Evolutionary conservation across 2,797 vertebrate genomes (phyloP), one percentile per base, ranked within the genome.

Genomic region (Anableps anableps): DNA sequence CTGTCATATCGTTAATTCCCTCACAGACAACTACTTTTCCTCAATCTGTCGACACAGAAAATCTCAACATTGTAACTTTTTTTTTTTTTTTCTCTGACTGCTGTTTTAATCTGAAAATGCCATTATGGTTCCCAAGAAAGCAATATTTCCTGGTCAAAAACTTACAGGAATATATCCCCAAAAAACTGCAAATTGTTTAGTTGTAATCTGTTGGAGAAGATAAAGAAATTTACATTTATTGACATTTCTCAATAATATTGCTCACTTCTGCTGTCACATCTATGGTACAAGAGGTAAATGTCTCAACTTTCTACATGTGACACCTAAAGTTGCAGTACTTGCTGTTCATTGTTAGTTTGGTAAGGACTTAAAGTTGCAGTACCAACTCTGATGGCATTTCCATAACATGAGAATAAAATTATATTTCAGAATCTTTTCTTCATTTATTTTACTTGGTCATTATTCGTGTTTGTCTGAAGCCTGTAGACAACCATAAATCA

Each of bases 401-500:
- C 23, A 45, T 41, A 71, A 45, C n/a, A 71, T 45, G 41, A 8
- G 26, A 43, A n/a, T 19, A 23, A 36, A 36, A 2, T 41, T 68
- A 68, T 41, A 26, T 68, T 68, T 41, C 10, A 5, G 21, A 68
- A 41, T 41, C 1, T 38, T 38, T 66, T 66, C 19, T 10, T 2
- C 36, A 38, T 68, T 66, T 23, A 23, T 23, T 23, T 19, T 23
- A 68, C 36, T 68, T 38, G 34, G 10, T 68, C 64, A 26, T 68
- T 41, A 41, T 26, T 68, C 26, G 41, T 79, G 77, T 79, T 7
- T 64, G 79, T 70, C 77, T 70, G 55, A 0, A 72, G 79, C 86
- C 85, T 80, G 81, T 78, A 91, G 87, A 68, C 66, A 83, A 83
- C 84, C 80, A 90, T 88, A 89, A 90, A 92, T 91, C 87, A 91